Conservation (phyloP, 2,797 vertebrate genomes). For the Sebastes iracundus region DNA sequence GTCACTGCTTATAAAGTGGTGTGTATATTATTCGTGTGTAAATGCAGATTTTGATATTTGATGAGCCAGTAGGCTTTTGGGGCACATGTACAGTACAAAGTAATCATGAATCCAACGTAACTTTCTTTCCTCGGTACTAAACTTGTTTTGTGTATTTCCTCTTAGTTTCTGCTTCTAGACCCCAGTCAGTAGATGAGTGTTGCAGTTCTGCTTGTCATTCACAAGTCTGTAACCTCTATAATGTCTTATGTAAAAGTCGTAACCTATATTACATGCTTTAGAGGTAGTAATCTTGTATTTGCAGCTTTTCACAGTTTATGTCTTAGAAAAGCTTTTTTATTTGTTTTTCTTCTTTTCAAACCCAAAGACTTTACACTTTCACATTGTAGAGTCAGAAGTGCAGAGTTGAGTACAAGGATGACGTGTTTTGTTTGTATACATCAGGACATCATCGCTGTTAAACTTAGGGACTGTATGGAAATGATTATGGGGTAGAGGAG, state of each 20-base stretch:
- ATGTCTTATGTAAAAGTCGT: not conserved
- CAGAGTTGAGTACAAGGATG: not conserved
- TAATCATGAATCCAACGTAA: slow-evolving; percentile 34
- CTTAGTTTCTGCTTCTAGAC: not conserved
- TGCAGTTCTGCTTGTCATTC: not conserved
- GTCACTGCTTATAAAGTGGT: slow-evolving; percentile 52
- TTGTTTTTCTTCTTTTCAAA: not conserved
- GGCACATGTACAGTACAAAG: slow-evolving; percentile 47
- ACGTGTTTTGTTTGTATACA: not conserved
- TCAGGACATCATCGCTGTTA: not conserved
- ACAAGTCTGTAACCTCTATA: not conserved
- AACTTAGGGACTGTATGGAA: slow-evolving; percentile 2
- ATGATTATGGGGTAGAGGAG: not conserved
- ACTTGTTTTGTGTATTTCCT: not conserved
- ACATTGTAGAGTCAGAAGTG: not conserved
- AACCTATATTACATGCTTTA: not conserved
- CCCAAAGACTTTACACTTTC: not conserved
- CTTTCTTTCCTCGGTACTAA: slow-evolving; percentile 3
- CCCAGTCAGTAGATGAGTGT: not conserved
- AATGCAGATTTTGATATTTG: slow-evolving; percentile 62
- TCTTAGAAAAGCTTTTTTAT: not conserved
- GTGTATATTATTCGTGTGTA: slow-evolving; percentile 54
- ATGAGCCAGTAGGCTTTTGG: slow-evolving; percentile 43
- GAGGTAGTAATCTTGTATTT: not conserved
- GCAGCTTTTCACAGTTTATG: not conserved